Base-by-base conservation (phyloP, 2,113 vertebrate genomes). In the Taurulus bubalis region DNA sequence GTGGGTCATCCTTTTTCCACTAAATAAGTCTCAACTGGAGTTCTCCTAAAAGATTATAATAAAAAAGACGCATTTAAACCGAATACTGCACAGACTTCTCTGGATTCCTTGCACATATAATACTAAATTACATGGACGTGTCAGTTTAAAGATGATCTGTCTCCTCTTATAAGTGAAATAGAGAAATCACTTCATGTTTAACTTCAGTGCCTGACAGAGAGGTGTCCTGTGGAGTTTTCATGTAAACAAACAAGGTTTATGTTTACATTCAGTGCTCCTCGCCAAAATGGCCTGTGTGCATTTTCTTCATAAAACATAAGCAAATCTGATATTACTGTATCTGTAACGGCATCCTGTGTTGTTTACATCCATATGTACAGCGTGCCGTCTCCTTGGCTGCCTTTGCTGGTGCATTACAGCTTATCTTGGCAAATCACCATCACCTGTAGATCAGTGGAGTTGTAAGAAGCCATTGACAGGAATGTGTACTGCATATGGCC, bases 31-130 rank as follows among this genome's bases (percentile, higher is more conserved):
- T 20, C 26, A 63, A 51, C 63, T 38, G 36, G 45, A 58, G 56
- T 65, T 74, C 56, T 71, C 56, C 53, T 40, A 16, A 60, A 85
- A 65, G 58, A 68, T 77, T 34, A 71, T 56, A 47, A 53, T 36
- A 7, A 32, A 71, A 68, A 67, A 60, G 30, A 49, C 0, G 1
- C 20, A 28, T 18, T 20, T 49, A 32, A 32, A 45, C 51, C 49
- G 34, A 7, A 42, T 30, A 63, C 7, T 7, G 11, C 59, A 69
- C 24, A 58, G 40, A 26, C n/a, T 30, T 63, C 18, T 51, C 24
- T 34, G 24, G 16, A 64, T 56, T 38, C 70, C 10, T 58, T 70
- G 30, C 36, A 49, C 51, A 66, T 22, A 56, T 20, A 30, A 66
- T 22, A 10, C 24, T 56, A 14, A 26, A 56, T 12, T 20, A 40